Evolutionary conservation across 2,113 vertebrate species (phyloP).

Genomic region (Falcunculus frontatus): DNA sequence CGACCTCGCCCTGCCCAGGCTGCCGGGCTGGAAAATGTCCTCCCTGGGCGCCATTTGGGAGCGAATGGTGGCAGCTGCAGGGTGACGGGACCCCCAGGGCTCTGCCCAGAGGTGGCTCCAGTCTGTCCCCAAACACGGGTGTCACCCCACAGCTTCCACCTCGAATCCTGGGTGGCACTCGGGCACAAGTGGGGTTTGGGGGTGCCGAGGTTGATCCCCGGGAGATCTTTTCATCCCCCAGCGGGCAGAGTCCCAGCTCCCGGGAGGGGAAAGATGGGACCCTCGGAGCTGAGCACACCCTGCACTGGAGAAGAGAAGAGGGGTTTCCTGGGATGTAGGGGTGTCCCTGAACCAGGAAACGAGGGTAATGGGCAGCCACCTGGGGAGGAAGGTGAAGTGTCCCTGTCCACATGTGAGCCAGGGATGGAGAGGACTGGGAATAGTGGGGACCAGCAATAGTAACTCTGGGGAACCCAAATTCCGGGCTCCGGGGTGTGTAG

Average conservation of each 20-base stretch:
- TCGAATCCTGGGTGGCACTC: neutral
- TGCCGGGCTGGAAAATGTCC: neutral
- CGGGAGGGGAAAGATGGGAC: accelerated
- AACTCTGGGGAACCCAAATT: neutral
- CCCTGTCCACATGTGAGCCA: too few relatives aligned
- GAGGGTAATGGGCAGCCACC: too few relatives aligned
- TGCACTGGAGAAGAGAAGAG: neutral
- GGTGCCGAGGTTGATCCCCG: neutral
- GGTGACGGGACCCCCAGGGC: neutral
- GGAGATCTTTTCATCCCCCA: too few relatives aligned
- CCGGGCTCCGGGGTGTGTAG: neutral
- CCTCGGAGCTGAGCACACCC: neutral
- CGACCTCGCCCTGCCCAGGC: neutral
- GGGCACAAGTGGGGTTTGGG: neutral
- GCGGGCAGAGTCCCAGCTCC: accelerated
- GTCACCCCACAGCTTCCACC: too few relatives aligned
- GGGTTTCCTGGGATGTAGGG: neutral
- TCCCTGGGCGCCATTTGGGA: neutral
- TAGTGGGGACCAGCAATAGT: too few relatives aligned
- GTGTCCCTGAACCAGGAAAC: neutral
- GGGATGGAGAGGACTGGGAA: too few relatives aligned
- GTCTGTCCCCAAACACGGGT: neutral
- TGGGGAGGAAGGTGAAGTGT: neutral
- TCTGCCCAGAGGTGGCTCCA: neutral
- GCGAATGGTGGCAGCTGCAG: neutral